Evolutionary conservation across 1,140 invertebrate species (phyloP).

Genomic region (Thalassaphorura encarpata): DNA sequence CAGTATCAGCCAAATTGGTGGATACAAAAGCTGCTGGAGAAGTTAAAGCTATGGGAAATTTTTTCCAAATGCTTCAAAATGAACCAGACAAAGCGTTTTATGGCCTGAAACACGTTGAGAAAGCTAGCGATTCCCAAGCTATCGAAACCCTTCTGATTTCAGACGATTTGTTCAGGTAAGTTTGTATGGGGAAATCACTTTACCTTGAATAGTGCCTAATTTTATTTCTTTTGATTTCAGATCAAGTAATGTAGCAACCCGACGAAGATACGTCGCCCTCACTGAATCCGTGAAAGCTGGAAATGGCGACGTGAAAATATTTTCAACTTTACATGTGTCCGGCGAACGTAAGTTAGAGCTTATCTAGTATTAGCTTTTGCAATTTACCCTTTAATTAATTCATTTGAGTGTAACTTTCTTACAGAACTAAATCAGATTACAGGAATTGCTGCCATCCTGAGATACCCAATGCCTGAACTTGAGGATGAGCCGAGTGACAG

Average conservation of each 20-base stretch:
- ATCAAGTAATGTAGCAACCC: slow-evolving; percentile 68
- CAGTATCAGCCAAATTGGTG: slow-evolving; percentile 66
- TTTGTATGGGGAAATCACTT: neutral
- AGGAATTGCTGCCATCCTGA: slow-evolving; percentile 86
- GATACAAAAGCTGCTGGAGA: slow-evolving; percentile 96
- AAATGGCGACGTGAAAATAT: slow-evolving; percentile 91
- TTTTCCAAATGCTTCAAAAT: slow-evolving; percentile 81
- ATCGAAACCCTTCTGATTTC: slow-evolving; percentile 92
- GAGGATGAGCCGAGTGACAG: slow-evolving; percentile 56
- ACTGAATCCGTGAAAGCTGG: slow-evolving; percentile 85
- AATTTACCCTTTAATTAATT: too few species aligned
- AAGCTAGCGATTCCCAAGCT: slow-evolving; percentile 79
- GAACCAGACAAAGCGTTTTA: slow-evolving; percentile 96
- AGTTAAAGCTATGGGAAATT: slow-evolving; percentile 83
- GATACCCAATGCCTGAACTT: slow-evolving; percentile 95
- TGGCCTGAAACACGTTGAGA: slow-evolving; percentile 82
- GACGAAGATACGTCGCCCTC: slow-evolving; percentile 84
- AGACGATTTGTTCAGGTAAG: slow-evolving; percentile 90
- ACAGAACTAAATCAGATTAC: slow-evolving; percentile 92
- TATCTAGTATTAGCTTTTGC: slow-evolving; percentile 6
- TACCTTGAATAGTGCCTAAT: slow-evolving; percentile 7
- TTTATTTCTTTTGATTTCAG: slow-evolving; percentile 47
- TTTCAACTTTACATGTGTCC: slow-evolving; percentile 96
- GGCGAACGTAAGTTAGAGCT: slow-evolving; percentile 81
- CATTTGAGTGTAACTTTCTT: slow-evolving; percentile 35